These are phyloP conservation scores for Neogale vison DNA, from an alignment of 2,113 vertebrate genomes.

Conservation along the genomic window DNA sequence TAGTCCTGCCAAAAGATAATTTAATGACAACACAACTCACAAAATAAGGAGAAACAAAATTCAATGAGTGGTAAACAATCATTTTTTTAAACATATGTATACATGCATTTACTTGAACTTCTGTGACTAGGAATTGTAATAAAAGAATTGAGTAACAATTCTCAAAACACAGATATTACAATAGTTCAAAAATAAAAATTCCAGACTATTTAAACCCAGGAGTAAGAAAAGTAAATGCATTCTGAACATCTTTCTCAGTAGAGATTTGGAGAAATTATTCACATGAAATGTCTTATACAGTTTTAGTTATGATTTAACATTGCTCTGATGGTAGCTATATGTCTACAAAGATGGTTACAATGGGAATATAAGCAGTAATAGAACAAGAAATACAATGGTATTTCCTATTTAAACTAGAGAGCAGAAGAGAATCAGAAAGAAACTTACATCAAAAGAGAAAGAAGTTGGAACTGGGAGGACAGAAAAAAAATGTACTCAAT, in stretches of 20 bases:
- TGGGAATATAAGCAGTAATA: not conserved
- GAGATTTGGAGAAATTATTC: not conserved
- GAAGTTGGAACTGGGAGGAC: not conserved
- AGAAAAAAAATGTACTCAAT: conserved; percentile 24
- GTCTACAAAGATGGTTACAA: not conserved
- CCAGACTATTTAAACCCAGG: not conserved
- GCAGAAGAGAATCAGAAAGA: not conserved
- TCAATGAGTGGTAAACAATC: not conserved
- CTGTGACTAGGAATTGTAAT: not conserved
- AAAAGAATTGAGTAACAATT: not conserved
- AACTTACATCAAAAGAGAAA: not conserved
- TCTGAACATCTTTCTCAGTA: not conserved
- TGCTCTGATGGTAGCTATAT: not conserved
- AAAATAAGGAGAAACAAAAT: conserved; percentile 6
- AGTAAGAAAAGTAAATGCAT: not conserved
- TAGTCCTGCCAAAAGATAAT: not conserved
- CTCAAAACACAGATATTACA: not conserved
- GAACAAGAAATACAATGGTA: not conserved
- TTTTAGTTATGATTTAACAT: not conserved
- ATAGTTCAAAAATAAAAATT: not conserved
- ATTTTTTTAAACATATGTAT: not conserved
- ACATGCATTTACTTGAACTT: not conserved
- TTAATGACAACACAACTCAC: not conserved
- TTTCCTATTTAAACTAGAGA: not conserved
- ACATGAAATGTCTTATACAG: not conserved